These are phyloP conservation scores for Zeugodacus cucurbitae DNA, from an alignment of 1,140 invertebrate species.

Conservation along the genomic window DNA sequence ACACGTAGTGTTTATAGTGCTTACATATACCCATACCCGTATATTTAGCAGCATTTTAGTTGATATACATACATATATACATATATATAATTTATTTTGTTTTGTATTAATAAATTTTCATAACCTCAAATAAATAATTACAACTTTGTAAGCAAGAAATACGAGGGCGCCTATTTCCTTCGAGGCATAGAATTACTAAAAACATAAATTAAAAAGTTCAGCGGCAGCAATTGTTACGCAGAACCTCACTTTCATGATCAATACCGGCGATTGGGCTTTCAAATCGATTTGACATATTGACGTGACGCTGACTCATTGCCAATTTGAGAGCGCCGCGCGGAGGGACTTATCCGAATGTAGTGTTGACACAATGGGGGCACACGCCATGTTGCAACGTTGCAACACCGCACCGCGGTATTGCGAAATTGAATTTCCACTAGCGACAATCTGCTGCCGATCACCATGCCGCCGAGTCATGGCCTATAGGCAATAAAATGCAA, in stretches of 20 bases:
- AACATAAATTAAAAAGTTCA: no score
- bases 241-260: not conserved
- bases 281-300: not conserved
- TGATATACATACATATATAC: no score
- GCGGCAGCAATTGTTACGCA: not conserved
- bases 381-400: not conserved
- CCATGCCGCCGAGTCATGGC: not conserved
- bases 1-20: no score
- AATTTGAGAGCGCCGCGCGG: no score
- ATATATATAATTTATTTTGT: no score
- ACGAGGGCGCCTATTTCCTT: not conserved
- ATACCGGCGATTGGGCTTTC: not conserved
- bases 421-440: not conserved
- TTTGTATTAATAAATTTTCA: not conserved
- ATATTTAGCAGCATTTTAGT: no score
- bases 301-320: no score
- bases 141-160: not conserved
- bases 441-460: not conserved
- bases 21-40: no score
- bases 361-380: not conserved
- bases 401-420: not conserved
- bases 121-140: not conserved
- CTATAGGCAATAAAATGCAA: not conserved
- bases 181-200: no score
- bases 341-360: not conserved